Evolutionary conservation across 2,888 invertebrate species (phyloP), one percentile per base, ranked within the genome.

Genomic region (Melanostoma scalare): DNA sequence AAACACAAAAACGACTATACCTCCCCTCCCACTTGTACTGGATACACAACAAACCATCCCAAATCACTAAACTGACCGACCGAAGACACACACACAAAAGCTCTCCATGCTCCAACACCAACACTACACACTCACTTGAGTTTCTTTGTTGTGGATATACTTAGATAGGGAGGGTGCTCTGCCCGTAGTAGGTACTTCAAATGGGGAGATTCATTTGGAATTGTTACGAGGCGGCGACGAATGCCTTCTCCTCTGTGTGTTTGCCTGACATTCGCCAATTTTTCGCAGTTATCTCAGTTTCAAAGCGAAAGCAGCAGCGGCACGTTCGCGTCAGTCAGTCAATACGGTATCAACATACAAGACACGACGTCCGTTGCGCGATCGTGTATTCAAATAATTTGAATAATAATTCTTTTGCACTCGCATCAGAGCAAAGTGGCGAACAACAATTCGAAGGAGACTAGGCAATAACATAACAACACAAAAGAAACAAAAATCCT

Each of bases 201-300:
- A 79, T 84, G 74, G 79, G 79, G 79, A 79, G 74, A 79, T 84
- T 84, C 79, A 75, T 84, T 71, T 65, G 75, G 75, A 82, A 84
- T 79, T 74, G 79, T 75, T 84, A 63, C 69, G 84, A 69, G 71
- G 71, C 65, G 80, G 80, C 80, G 61, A 35, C 50, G 35, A 36
- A 42, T 33, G 46, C 46, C 61, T 35, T 58, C 46, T 61, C 72
- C 76, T 80, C 73, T 69, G 77, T 85, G 85, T 84, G 36, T 63
- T 63, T 63, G 81, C 86, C 82, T 86, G 86, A 85, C 85, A 85
- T 86, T 87, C 86, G 81, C 71, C 86, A 74, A 80, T 72, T 74
- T 84, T 87, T 86, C 85, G 86, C 89, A 89, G 89, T 89, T 90
- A 89, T 88, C 88, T 89, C 88, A 89, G 89, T 89, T 88, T 89